Conservation (phyloP, 2,888 invertebrate genomes). For the Campopleginae sp. region DNA sequence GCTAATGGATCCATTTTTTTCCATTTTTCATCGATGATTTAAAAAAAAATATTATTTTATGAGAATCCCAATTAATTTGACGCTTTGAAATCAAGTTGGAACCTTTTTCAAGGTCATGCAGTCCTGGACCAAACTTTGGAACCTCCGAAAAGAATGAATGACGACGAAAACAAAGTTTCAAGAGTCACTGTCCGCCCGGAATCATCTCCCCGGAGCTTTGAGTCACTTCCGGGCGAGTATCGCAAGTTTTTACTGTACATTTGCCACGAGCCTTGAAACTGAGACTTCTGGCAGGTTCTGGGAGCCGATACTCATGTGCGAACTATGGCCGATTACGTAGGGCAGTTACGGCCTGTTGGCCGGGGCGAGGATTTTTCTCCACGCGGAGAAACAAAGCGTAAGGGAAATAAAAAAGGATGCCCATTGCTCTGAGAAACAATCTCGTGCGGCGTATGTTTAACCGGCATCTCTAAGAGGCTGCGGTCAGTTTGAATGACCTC, state of each 20-base stretch:
- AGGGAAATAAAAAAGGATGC: background rate
- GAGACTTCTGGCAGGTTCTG: conserved; percentile 11
- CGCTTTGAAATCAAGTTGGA: background rate
- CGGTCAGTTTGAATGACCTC: conserved; percentile 3
- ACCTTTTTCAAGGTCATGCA: background rate
- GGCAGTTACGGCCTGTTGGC: background rate
- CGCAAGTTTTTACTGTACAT: conserved; percentile 5
- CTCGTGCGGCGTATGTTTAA: background rate
- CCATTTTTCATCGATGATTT: background rate
- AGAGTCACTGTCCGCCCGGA: background rate
- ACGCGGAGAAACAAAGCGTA: background rate
- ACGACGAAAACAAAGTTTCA: background rate
- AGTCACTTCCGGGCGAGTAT: background rate
- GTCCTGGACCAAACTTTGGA: background rate
- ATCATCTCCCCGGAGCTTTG: background rate
- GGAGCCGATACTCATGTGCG: conserved; percentile 14
- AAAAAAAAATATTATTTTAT: background rate
- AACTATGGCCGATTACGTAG: conserved; percentile 16
- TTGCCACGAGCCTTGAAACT: background rate
- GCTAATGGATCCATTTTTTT: background rate
- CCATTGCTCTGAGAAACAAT: conserved; percentile 13
- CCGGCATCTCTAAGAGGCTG: background rate
- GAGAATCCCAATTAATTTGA: background rate
- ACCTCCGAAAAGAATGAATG: background rate
- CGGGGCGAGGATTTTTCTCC: background rate